A percentile compares a stretch with the other conserved stretches of the same genome.
Evolutionary conservation across 23 tunicate species (phyloP).

Genomic region (Botrylloides violaceus): DNA sequence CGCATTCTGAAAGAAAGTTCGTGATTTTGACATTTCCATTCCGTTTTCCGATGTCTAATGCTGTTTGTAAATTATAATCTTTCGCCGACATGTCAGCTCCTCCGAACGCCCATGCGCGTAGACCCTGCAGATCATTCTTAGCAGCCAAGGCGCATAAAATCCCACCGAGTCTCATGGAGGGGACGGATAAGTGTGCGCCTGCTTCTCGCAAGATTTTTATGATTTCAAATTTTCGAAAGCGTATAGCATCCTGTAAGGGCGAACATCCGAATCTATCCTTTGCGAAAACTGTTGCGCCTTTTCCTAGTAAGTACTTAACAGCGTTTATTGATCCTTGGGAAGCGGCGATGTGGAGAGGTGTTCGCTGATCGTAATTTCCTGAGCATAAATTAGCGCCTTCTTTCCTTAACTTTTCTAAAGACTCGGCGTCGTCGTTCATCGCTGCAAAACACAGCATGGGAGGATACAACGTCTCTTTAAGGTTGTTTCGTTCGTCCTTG

Average conservation of each 20-base stretch:
- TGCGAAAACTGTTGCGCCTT: conserved; percentile 31
- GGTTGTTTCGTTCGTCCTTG: conserved; percentile 8
- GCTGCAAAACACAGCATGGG: conserved; percentile 38
- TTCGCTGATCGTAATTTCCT: conserved; percentile 27
- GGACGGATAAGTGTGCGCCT: conserved; percentile 14
- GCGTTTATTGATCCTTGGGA: conserved; percentile 19
- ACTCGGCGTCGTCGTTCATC: conserved; percentile 19
- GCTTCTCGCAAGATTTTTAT: conserved; percentile 24
- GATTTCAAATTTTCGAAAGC: conserved; percentile 15
- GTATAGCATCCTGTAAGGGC: conserved; percentile 27
- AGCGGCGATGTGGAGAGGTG: conserved; percentile 41
- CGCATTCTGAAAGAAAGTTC: neutral
- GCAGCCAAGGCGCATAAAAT: conserved; percentile 15
- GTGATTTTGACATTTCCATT: conserved; percentile 6
- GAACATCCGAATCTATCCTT: conserved; percentile 21
- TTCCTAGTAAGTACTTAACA: conserved; percentile 26
- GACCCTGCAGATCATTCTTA: conserved; percentile 19
- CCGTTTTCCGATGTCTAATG: conserved; percentile 28
- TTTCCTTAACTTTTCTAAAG: conserved; percentile 10
- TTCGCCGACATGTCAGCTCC: conserved; percentile 28
- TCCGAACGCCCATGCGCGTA: conserved; percentile 28
- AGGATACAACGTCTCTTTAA: conserved; percentile 26
- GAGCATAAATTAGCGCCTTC: conserved; percentile 28
- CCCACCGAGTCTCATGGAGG: neutral
- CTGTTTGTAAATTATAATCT: conserved; percentile 21